A percentile compares a stretch with the other conserved stretches of the same genome.
These are phyloP conservation scores for Urocyon cinereoargenteus DNA, from an alignment of 2,797 vertebrate species.

Conservation along the genomic window DNA sequence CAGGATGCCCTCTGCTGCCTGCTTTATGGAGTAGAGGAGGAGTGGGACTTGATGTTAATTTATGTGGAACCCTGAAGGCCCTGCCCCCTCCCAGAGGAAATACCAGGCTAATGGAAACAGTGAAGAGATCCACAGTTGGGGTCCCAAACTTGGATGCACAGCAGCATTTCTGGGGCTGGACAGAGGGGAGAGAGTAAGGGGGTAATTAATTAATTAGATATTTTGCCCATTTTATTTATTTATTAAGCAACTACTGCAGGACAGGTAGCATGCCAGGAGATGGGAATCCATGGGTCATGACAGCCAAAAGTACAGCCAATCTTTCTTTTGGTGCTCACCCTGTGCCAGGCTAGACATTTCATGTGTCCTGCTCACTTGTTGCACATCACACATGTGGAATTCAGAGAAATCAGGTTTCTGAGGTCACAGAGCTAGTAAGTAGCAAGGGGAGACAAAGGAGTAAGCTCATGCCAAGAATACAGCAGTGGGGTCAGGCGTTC, in stretches of 20 bases:
- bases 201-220: not conserved
- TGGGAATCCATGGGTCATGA: too few species aligned
- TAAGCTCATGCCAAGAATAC: not conserved
- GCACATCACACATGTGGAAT: too few species aligned
- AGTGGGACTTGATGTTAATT: not conserved
- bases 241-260: not conserved
- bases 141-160: not conserved
- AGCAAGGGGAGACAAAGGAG: not conserved
- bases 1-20: not conserved
- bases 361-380: not conserved
- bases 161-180: not conserved
- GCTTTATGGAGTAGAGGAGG: not conserved
- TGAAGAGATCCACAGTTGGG: not conserved
- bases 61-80: not conserved
- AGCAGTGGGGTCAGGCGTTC: not conserved
- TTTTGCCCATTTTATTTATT: not conserved
- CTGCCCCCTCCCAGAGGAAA: constrained; percentile 10
- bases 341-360: not conserved
- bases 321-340: not conserved
- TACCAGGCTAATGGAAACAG: not conserved
- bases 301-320: not conserved
- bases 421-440: not conserved
- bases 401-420: not conserved
- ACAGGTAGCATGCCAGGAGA: not conserved
- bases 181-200: not conserved